Evolutionary conservation across 2,113 vertebrate genomes (phyloP).

Genomic region (Coracopsis vasa): DNA sequence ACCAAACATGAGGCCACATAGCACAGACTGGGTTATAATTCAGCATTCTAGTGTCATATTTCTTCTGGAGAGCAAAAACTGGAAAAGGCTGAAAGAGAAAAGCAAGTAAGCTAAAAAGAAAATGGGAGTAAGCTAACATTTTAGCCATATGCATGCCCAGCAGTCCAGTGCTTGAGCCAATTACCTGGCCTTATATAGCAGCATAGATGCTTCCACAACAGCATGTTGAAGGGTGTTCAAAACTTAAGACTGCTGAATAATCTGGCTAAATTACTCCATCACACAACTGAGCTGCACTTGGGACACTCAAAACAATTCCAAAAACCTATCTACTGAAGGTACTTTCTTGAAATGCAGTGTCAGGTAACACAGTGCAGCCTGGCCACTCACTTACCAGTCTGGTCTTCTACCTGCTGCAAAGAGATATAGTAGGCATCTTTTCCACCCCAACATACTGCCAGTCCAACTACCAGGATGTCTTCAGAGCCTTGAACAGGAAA

Average conservation of each 20-base stretch:
- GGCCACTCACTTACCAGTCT: conserved; percentile 75
- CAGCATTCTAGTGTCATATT: neutral
- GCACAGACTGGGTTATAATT: neutral
- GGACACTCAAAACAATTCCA: neutral
- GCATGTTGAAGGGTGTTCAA: neutral
- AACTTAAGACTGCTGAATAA: neutral
- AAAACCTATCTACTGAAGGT: neutral
- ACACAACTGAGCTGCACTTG: neutral
- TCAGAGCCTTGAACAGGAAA: conserved; percentile 81
- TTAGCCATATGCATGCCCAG: neutral
- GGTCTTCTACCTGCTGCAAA: conserved; percentile 81
- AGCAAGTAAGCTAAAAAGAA: neutral
- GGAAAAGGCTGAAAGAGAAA: neutral
- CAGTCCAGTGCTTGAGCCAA: neutral
- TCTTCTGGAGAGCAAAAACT: neutral
- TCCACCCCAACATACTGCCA: conserved; percentile 93
- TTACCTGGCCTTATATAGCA: neutral
- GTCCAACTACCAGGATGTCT: conserved; percentile 82
- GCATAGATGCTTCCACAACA: neutral
- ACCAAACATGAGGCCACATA: neutral
- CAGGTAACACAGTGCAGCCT: neutral
- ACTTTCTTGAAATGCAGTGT: neutral
- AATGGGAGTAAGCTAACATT: neutral
- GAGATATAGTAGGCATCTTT: conserved; percentile 95
- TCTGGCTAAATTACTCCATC: neutral